These are phyloP conservation scores for fruit fly (Drosophila melanogaster) DNA, from an alignment of 1,140 invertebrate genomes.

Conservation along the genomic window Release_6_plus_ISO1_MT NT_037436.4:12086501-12087000, in stretches of 20 bases:
- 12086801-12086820: neutral
- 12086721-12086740: conserved; percentile 1
- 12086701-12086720: neutral
- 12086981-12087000: conserved; percentile 45
- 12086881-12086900: neutral
- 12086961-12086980: conserved; percentile 23
- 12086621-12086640: conserved; percentile 1
- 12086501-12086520: conserved; percentile 6
- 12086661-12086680: neutral
- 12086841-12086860: conserved; percentile 3
- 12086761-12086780: neutral
- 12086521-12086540: conserved; percentile 6
- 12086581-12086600: neutral
- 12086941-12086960: conserved; percentile 45
- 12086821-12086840: conserved; percentile 1
- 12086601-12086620: neutral
- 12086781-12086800: neutral
- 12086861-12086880: neutral
- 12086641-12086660: no score
- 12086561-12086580: conserved; percentile 8
- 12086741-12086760: conserved; percentile 7
- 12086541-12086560: conserved; percentile 2
- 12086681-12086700: neutral
- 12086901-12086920: conserved; percentile 22
- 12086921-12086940: conserved; percentile 16